Percentiles rank a stretch among this genome's conserved stretches.
These are phyloP conservation scores for Perdita meconis DNA, from an alignment of 2,888 invertebrate species.

Conservation along the genomic window DNA sequence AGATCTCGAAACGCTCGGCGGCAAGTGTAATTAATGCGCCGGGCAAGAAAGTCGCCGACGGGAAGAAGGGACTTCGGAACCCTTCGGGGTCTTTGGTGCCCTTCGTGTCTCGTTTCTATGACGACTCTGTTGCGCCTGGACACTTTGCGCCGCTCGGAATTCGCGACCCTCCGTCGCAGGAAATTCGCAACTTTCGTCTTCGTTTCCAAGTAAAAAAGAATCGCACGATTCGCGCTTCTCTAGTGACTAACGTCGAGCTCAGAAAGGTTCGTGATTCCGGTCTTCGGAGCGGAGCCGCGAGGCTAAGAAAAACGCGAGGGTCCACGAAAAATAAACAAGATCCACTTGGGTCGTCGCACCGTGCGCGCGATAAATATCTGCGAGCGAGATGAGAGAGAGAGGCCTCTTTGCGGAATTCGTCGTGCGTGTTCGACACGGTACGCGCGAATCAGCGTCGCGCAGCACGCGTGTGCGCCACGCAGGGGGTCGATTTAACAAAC, in stretches of 20 bases:
- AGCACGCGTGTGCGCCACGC: conserved; percentile 46
- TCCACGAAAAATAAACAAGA: conserved; percentile 63
- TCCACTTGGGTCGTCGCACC: conserved; percentile 64
- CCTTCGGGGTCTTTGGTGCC: no score
- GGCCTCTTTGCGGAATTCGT: conserved; percentile 69
- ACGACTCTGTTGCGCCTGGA: no score
- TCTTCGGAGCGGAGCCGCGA: not conserved
- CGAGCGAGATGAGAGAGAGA: conserved; percentile 51
- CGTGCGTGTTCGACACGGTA: conserved; percentile 39
- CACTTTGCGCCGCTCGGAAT: no score
- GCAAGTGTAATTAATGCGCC: conserved; percentile 19
- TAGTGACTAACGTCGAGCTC: no score
- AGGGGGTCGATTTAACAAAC: conserved; percentile 83
- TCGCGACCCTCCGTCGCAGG: no score
- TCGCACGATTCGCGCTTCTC: no score
- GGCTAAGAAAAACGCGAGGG: conserved; percentile 14
- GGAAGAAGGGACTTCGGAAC: no score
- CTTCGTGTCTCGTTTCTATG: no score
- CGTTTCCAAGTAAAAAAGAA: no score
- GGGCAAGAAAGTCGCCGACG: no score
- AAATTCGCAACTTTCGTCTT: no score
- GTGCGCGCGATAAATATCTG: conserved; percentile 67
- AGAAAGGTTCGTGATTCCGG: not conserved
- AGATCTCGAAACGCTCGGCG: not conserved
- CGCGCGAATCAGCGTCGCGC: conserved; percentile 13